phyloP scores from a whole-genome alignment of 2,888 invertebrate species.

The Stenchaetothrips biformis region DNA sequence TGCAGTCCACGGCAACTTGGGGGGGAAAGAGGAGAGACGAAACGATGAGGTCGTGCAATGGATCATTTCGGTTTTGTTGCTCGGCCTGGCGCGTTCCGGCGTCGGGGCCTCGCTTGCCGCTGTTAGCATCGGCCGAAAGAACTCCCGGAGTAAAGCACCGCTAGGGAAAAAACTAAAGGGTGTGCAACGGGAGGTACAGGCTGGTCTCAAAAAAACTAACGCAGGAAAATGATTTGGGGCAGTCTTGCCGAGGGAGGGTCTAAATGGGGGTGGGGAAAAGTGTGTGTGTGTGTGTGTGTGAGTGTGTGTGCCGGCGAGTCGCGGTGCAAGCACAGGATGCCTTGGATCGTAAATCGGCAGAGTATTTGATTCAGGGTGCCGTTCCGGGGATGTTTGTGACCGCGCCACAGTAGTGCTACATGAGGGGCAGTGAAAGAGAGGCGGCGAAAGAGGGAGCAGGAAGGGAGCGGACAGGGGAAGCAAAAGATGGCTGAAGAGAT shows the following conservation, averaged over 20 bases:
- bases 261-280: background rate
- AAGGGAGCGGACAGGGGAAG: background rate
- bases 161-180: too few relatives aligned
- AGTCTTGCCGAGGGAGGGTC: too few relatives aligned
- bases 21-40: background rate
- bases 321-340: background rate
- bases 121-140: too few relatives aligned
- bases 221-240: too few relatives aligned
- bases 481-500: background rate
- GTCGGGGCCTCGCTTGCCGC: too few relatives aligned
- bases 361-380: slow-evolving; percentile 21
- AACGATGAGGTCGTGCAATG: background rate
- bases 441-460: too few relatives aligned
- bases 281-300: background rate
- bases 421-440: too few relatives aligned
- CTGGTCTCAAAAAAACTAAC: too few relatives aligned
- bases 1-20: background rate
- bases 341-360: slow-evolving; percentile 13
- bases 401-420: background rate
- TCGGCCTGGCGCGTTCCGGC: too few relatives aligned
- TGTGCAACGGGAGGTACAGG: too few relatives aligned
- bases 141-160: too few relatives aligned
- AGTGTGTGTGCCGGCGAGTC: background rate
- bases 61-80: too few relatives aligned
- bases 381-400: slow-evolving; percentile 3